Evolutionary conservation across 53 echinoderm and acorn worm genomes (phyloP).

Genomic region (Astropecten irregularis): DNA sequence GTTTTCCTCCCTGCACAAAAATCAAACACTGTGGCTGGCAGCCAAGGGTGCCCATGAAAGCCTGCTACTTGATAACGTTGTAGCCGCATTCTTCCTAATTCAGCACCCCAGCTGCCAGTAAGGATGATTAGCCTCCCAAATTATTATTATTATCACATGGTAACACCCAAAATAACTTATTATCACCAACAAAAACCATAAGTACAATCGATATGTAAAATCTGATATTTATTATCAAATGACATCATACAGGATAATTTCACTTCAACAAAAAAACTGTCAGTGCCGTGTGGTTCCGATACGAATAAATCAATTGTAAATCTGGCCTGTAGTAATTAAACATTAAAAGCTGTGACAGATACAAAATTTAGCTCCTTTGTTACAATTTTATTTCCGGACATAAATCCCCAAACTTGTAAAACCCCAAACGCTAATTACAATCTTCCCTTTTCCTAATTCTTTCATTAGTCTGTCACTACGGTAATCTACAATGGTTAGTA

Average conservation of each 20-base stretch:
- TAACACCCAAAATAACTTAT: too few species aligned
- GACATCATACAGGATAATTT: conserved; percentile 17
- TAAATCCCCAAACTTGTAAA: not conserved
- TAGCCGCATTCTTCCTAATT: too few species aligned
- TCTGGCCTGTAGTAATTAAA: conserved; percentile 28
- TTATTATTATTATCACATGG: too few species aligned
- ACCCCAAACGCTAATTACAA: conserved; percentile 1
- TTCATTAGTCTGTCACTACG: not conserved
- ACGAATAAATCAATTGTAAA: not conserved
- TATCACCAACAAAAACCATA: too few species aligned
- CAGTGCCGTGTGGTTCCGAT: not conserved
- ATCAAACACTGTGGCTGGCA: too few species aligned
- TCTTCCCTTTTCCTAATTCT: not conserved
- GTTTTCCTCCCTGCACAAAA: too few species aligned
- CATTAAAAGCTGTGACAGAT: not conserved
- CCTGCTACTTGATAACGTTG: too few species aligned
- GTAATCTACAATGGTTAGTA: conserved; percentile 37
- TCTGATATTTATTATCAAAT: conserved; percentile 47
- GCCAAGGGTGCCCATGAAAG: too few species aligned
- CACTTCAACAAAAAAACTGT: conserved; percentile 19
- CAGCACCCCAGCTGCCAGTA: too few species aligned
- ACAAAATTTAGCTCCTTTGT: conserved; percentile 23
- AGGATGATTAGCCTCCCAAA: too few species aligned
- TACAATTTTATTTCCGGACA: not conserved
- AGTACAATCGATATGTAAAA: not conserved